Conservation (phyloP, 1,140 invertebrate genomes). For the Brachionus asplanchnoidis region DNA sequence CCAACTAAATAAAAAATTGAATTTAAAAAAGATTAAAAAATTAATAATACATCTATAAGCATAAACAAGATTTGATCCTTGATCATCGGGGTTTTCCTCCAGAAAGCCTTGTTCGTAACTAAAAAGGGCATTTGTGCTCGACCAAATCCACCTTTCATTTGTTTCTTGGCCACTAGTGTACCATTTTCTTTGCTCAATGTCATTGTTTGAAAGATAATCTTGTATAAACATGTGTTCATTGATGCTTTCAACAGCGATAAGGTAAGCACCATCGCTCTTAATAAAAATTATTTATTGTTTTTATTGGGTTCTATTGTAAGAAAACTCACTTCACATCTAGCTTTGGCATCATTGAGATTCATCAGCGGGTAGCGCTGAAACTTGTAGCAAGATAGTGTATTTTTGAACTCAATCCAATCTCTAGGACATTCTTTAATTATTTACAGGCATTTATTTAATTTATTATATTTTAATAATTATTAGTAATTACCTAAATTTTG, state of each 20-base stretch:
- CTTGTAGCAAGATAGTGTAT: constrained; percentile 32
- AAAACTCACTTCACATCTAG: not conserved
- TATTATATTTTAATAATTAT: too few relatives aligned
- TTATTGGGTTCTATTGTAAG: not conserved
- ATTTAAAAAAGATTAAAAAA: not conserved
- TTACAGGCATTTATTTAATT: too few relatives aligned
- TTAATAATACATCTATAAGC: constrained; percentile 31
- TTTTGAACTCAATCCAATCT: constrained; percentile 36
- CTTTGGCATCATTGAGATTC: constrained; percentile 14
- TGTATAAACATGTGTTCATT: constrained; percentile 38
- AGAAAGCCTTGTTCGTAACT: constrained; percentile 40
- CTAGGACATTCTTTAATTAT: constrained; percentile 36
- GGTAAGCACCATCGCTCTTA: constrained; percentile 5
- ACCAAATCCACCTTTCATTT: constrained; percentile 6
- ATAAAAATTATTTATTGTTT: not conserved
- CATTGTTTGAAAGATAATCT: constrained; percentile 34
- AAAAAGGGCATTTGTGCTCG: constrained; percentile 7
- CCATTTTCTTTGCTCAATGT: constrained; percentile 18
- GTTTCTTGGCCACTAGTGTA: constrained; percentile 38
- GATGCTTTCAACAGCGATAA: constrained; percentile 30
- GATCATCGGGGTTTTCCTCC: constrained; percentile 7
- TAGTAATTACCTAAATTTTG: constrained; percentile 18
- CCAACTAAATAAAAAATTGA: not conserved
- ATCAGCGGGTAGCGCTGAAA: constrained; percentile 19
- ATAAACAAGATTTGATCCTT: constrained; percentile 27